phyloP scores from a whole-genome alignment of 2,888 invertebrate genomes.

The Cryptus armator region DNA sequence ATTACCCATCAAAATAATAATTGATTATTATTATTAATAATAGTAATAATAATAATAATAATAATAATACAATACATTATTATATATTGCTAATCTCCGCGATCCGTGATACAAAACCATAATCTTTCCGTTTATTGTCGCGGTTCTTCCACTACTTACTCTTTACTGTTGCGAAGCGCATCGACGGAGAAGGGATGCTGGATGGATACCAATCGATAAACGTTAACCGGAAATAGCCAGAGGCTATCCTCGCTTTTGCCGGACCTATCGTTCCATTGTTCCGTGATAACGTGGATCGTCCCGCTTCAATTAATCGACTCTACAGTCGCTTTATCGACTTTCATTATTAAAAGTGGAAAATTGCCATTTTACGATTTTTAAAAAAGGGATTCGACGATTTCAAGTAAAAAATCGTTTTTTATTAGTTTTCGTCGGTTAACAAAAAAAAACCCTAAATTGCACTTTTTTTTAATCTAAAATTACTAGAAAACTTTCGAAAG shows the following conservation, averaged over 20 bases:
- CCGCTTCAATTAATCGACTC: slow-evolving; percentile 24
- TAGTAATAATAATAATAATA: too few species aligned
- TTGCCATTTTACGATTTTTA: too few species aligned
- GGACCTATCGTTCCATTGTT: slow-evolving; percentile 31
- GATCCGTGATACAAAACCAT: slow-evolving; percentile 22
- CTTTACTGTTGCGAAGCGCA: background rate
- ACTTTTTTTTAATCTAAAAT: too few species aligned
- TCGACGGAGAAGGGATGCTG: background rate
- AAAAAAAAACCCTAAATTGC: too few species aligned
- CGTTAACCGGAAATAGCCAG: slow-evolving; percentile 42
- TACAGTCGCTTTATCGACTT: background rate
- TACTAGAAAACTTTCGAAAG: too few species aligned
- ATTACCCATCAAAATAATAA: too few species aligned
- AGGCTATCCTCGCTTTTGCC: background rate
- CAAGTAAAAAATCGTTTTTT: too few species aligned
- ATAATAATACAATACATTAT: too few species aligned
- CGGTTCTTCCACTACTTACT: background rate
- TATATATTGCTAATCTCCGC: background rate
- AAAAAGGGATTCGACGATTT: too few species aligned
- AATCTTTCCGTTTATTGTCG: background rate
- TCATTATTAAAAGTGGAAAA: too few species aligned
- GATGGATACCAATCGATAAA: slow-evolving; percentile 24
- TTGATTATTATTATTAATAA: too few species aligned
- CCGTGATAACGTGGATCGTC: slow-evolving; percentile 12
- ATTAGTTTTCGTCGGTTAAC: too few species aligned